Conservation (phyloP, 30 jellyfish, hydroid and myxozoan genomes). For the Turritopsis dohrnii region DNA sequence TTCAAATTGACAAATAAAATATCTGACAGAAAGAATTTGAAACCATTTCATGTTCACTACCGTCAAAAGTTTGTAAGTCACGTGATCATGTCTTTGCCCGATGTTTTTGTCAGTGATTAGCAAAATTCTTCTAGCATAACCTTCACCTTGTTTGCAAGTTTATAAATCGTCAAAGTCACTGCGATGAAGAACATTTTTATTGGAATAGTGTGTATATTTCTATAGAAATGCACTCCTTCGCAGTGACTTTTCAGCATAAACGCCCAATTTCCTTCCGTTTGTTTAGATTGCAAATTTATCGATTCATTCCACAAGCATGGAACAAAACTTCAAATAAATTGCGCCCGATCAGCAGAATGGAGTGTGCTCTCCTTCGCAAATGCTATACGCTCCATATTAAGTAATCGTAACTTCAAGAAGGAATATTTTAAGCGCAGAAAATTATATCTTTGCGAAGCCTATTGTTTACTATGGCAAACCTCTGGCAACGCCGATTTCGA, state of each 20-base stretch:
- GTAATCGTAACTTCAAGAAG: conserved; percentile 26
- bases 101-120: neutral
- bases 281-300: neutral
- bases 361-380: neutral
- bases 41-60: neutral
- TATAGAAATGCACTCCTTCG: too few relatives aligned
- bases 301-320: neutral
- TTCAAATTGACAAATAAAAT: neutral
- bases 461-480: conserved; percentile 91
- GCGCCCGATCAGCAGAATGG: neutral
- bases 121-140: neutral
- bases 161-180: too few relatives aligned
- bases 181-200: too few relatives aligned
- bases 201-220: too few relatives aligned
- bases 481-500: conserved; percentile 93
- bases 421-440: conserved; percentile 66
- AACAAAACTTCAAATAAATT: neutral
- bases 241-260: too few relatives aligned
- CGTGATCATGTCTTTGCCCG: too few relatives aligned
- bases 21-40: neutral
- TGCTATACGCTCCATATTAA: conserved; percentile 2
- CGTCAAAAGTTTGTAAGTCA: neutral
- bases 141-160: too few relatives aligned
- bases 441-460: conserved; percentile 83
- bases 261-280: too few relatives aligned